These are phyloP conservation scores for Gallinago jamesoni DNA, from an alignment of 2,113 vertebrate genomes.

Conservation along the genomic window DNA sequence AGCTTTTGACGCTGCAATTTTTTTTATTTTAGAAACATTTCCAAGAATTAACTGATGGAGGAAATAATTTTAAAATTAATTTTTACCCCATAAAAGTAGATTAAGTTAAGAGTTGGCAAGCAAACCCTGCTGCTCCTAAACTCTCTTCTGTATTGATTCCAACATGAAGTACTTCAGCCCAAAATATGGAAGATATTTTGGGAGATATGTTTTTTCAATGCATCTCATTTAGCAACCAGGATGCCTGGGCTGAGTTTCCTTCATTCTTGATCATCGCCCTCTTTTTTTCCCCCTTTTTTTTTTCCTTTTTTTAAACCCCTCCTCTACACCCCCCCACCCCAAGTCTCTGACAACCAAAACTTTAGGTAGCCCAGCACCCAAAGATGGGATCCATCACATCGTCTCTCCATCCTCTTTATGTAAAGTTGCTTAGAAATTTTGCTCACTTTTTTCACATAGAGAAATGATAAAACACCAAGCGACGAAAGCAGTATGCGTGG, in stretches of 20 bases:
- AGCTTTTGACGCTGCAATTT: neutral
- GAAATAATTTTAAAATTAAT: neutral
- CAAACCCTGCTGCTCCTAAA: neutral
- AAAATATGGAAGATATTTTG: neutral
- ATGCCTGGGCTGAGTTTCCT: neutral
- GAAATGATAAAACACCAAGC: neutral
- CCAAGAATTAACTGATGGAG: neutral
- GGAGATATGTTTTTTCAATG: neutral
- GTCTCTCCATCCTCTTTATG: neutral
- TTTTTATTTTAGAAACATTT: neutral
- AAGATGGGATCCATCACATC: neutral
- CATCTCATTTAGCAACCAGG: neutral
- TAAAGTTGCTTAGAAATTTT: neutral
- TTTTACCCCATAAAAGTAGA: neutral
- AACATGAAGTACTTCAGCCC: neutral
- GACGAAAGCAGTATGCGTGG: neutral
- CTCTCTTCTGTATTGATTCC: neutral
- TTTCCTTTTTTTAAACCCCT: too few relatives aligned
- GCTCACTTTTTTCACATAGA: neutral
- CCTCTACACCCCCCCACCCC: too few relatives aligned
- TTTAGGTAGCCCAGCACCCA: accelerated
- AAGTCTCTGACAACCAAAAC: neutral
- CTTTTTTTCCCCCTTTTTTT: neutral
- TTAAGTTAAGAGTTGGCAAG: neutral
- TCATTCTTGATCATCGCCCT: neutral